Evolutionary conservation across 2,888 invertebrate species (phyloP), one percentile per base, ranked within the genome.

Genomic region (Macrosiphum euphorbiae): DNA sequence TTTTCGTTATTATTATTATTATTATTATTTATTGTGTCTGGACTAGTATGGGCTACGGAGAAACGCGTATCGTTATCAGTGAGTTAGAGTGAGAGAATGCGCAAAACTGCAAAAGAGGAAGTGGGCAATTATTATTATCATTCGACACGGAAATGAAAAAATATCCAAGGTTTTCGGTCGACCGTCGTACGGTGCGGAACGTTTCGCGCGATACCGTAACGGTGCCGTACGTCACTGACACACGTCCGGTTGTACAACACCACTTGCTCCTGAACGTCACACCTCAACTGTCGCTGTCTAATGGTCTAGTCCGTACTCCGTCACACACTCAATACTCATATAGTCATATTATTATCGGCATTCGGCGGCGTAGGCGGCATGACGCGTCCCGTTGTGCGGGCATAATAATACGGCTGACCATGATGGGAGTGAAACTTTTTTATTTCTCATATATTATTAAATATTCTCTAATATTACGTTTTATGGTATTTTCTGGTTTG

Each of bases 51-150:
- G 78, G 78, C 35, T 58, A 55, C 41, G 52, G 91, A 91, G 91
- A 91, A 86, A 86, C 7, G 86, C 26, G 91, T 87, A 86, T 92
- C 89, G 92, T 93, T 93, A 93, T 93, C 92, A 89, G 78, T 11
- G 47, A 67, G 61, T 20, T 44, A 24, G 89, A 47, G 47, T 26
- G 88, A 50, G 44, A 78, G 35, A 35, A 20, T 35, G 20, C 4
- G 78, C 35, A 10, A 44, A 44, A 44, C 7, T 44, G 7, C 44
- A 44, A n/a, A n/a, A 88, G 35, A 89, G 47, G 44, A 86, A 86
- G 26, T 55, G 86, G 26, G 84, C 52, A 86, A 91, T 55, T 44
- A 85, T 92, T 87, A 92, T 92, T 52, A 92, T 78, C 87, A 61
- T 35, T 61, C 16, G 44, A 61, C 47, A 52, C 91, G 86, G 41